Percentiles rank a stretch among this genome's conserved stretches.
Conservation (phyloP, 2,797 vertebrate species). For the Clarias fuscus region DNA sequence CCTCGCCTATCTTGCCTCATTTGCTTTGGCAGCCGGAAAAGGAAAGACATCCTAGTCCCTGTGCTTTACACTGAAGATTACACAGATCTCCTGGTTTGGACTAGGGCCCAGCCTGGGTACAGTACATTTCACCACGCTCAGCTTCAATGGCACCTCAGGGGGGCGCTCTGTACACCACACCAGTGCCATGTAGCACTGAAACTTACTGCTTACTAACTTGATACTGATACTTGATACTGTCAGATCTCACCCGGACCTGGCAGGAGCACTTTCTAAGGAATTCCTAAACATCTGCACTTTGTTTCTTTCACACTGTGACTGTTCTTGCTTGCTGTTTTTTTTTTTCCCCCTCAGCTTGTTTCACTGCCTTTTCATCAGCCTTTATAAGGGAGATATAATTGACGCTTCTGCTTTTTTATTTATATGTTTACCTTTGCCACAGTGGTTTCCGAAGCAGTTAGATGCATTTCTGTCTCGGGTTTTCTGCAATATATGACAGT, state of each 20-base stretch:
- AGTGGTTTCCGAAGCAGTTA: slow-evolving; percentile 18
- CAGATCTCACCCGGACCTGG: neutral
- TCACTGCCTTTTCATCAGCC: slow-evolving; percentile 8
- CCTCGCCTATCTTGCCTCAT: slow-evolving; percentile 56
- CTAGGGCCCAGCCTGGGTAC: slow-evolving; percentile 40
- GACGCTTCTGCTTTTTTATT: slow-evolving; percentile 12
- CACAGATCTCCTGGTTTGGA: slow-evolving; percentile 59
- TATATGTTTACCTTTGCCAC: neutral
- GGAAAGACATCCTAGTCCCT: slow-evolving; percentile 46
- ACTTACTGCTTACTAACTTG: neutral
- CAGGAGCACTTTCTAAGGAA: neutral
- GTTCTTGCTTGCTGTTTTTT: neutral
- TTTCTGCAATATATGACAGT: slow-evolving; percentile 47
- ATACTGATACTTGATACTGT: no score
- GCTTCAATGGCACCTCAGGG: neutral
- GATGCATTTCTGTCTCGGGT: slow-evolving; percentile 15
- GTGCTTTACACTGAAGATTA: slow-evolving; percentile 52
- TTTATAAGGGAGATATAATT: slow-evolving; percentile 32
- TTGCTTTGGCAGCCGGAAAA: slow-evolving; percentile 59
- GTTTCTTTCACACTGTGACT: neutral
- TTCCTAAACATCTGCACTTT: neutral
- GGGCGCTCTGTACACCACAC: neutral
- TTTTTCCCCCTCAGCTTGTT: neutral
- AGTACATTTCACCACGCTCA: slow-evolving; percentile 22
- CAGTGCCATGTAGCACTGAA: neutral